phyloP scores from a whole-genome alignment of 2,113 vertebrate species.

The Microtus oregoni region DNA sequence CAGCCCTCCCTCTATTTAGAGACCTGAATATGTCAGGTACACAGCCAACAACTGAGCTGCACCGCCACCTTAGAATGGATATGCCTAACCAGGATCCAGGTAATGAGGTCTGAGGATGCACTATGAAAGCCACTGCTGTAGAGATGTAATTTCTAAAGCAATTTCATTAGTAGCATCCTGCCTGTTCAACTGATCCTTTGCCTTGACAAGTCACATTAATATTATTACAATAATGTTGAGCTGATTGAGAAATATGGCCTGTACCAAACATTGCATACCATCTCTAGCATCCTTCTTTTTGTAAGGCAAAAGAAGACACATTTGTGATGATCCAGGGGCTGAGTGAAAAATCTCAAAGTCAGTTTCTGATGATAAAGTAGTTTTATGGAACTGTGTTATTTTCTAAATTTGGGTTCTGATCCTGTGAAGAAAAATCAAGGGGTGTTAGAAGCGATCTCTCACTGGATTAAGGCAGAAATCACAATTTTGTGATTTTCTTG shows the following conservation, averaged over 20 bases:
- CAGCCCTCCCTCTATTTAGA: background rate
- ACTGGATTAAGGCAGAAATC: background rate
- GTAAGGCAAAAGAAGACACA: background rate
- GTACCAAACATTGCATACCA: background rate
- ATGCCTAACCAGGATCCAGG: background rate
- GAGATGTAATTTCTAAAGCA: background rate
- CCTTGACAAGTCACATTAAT: background rate
- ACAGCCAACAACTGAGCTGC: background rate
- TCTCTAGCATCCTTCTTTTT: background rate
- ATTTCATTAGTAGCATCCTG: background rate
- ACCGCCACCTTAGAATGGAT: background rate
- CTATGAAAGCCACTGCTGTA: background rate
- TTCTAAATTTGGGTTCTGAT: conserved; percentile 4
- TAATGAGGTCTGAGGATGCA: background rate
- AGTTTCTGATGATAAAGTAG: conserved; percentile 15
- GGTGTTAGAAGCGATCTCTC: background rate
- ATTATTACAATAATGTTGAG: background rate
- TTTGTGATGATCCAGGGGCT: background rate
- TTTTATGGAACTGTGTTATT: background rate
- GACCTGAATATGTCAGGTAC: too few species aligned
- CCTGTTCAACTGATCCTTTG: background rate
- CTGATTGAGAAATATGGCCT: background rate
- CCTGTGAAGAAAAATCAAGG: conserved; percentile 29
- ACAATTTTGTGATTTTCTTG: background rate
- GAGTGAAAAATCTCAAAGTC: conserved; percentile 6